A percentile compares a stretch with the other conserved stretches of the same genome.
Evolutionary conservation across 2,888 invertebrate species (phyloP).

Genomic region (Himalopsyche kuldschensis): DNA sequence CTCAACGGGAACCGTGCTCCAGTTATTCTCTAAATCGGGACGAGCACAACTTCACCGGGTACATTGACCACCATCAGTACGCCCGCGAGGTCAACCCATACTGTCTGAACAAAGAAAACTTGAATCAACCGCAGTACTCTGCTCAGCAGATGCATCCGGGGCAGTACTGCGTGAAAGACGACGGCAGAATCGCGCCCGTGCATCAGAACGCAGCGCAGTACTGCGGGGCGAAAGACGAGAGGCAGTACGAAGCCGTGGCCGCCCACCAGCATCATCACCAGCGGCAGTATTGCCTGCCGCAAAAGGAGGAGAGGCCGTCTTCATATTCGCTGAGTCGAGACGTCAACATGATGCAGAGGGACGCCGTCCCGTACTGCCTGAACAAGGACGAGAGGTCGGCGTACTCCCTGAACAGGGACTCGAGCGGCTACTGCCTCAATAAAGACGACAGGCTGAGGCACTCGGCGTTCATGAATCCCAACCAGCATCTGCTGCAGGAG

Average conservation of each 20-base stretch:
- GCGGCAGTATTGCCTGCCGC: neutral
- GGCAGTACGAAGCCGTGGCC: neutral
- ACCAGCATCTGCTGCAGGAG: conserved; percentile 38
- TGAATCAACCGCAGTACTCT: neutral
- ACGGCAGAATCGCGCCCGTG: neutral
- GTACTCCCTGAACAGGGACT: neutral
- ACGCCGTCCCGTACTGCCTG: conserved; percentile 16
- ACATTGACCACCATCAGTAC: neutral
- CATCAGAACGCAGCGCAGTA: neutral
- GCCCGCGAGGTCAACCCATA: neutral
- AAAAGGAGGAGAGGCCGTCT: neutral
- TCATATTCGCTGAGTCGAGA: neutral
- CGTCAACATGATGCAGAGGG: neutral
- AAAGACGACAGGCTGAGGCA: neutral
- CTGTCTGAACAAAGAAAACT: neutral
- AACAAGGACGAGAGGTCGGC: conserved; percentile 7
- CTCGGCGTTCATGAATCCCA: conserved; percentile 37
- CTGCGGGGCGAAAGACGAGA: neutral
- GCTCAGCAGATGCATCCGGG: neutral
- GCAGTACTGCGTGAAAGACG: neutral
- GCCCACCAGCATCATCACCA: neutral
- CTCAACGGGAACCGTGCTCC: neutral
- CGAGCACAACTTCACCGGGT: neutral
- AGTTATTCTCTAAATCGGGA: neutral
- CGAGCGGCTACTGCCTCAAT: neutral